phyloP scores from a whole-genome alignment of 1,140 invertebrate genomes.

The Cydia fagiglandana region DNA sequence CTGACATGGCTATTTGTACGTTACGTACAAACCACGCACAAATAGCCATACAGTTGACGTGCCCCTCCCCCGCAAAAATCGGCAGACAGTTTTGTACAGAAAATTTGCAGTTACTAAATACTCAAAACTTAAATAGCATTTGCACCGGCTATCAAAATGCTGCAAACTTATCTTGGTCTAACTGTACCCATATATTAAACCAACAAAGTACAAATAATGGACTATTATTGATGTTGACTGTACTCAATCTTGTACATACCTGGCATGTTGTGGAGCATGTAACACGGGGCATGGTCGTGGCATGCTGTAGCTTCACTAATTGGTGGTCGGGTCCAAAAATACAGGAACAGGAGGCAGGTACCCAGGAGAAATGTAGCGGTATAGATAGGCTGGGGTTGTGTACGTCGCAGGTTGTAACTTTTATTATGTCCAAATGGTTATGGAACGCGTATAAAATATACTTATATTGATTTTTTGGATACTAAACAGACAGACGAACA shows the following conservation, averaged over 20 bases:
- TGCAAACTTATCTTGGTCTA: too few relatives aligned
- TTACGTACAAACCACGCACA: too few relatives aligned
- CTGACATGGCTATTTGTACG: too few relatives aligned
- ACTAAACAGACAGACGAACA: neutral
- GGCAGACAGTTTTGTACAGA: too few relatives aligned
- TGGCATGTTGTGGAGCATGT: slow-evolving; percentile 5
- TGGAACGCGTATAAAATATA: neutral
- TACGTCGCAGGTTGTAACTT: neutral
- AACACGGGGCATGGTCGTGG: slow-evolving; percentile 14
- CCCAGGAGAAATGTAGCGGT: neutral
- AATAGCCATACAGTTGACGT: too few relatives aligned
- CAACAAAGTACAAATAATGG: too few relatives aligned
- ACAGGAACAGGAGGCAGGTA: neutral
- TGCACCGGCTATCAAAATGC: too few relatives aligned
- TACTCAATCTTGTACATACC: neutral
- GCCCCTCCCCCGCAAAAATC: too few relatives aligned
- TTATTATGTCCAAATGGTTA: neutral
- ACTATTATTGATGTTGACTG: neutral
- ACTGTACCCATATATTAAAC: too few relatives aligned
- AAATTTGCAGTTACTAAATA: too few relatives aligned
- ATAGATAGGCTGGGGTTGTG: neutral
- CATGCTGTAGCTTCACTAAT: slow-evolving; percentile 15
- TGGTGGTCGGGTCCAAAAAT: neutral
- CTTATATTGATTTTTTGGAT: neutral
- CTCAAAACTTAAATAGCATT: too few relatives aligned